Evolutionary conservation across 2,113 vertebrate genomes (phyloP).

Genomic region (Alectura lathami): DNA sequence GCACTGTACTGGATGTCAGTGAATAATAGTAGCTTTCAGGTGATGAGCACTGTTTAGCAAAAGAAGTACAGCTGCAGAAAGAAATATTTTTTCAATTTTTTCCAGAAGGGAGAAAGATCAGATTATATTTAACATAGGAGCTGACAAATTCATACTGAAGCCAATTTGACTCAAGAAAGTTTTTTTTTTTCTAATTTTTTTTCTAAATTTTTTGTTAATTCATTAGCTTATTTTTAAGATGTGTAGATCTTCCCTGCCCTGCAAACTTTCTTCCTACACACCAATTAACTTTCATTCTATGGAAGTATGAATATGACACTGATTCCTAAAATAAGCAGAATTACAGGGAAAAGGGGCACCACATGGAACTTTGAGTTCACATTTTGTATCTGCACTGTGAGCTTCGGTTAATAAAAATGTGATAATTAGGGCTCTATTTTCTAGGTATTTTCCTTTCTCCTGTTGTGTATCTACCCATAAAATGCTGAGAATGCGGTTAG

Average conservation of each 20-base stretch:
- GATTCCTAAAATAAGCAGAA: not conserved
- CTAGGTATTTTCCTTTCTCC: not conserved
- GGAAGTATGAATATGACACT: not conserved
- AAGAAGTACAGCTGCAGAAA: not conserved
- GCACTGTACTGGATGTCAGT: not conserved
- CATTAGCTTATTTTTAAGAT: not conserved
- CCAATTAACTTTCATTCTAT: not conserved
- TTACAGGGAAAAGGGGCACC: not conserved
- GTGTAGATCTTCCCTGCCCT: not conserved
- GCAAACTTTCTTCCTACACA: not conserved
- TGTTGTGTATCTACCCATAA: not conserved
- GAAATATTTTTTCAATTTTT: not conserved
- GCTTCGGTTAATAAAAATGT: not conserved
- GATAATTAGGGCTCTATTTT: no score
- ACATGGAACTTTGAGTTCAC: not conserved
- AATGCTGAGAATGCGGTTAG: not conserved
- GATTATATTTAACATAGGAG: not conserved
- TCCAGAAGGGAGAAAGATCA: not conserved
- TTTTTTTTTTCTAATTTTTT: not conserved
- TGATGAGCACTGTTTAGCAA: not conserved
- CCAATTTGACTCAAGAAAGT: not conserved
- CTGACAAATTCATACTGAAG: not conserved
- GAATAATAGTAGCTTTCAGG: not conserved
- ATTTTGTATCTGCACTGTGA: not conserved
- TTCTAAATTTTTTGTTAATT: not conserved